These are phyloP conservation scores for Percina caprodes DNA, from an alignment of 2,113 vertebrate species.

Conservation along the genomic window DNA sequence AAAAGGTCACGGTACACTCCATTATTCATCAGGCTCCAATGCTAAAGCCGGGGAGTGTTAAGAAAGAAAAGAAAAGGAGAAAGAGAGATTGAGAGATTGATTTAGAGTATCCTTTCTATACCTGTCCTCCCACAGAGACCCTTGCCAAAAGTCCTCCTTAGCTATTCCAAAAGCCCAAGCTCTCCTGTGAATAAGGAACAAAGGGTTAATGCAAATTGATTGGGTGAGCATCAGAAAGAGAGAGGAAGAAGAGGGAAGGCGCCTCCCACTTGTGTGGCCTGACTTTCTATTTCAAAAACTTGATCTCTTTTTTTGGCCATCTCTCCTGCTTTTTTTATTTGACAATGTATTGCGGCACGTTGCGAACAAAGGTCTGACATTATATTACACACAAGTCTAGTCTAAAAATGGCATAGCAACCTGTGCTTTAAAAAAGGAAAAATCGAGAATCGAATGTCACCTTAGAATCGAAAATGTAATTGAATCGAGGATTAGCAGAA, in stretches of 20 bases:
- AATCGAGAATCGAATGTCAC: too few species aligned
- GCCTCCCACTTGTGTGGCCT: conserved; percentile 29
- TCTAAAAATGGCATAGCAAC: too few species aligned
- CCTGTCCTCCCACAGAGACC: conserved; percentile 53
- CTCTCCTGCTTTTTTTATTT: too few species aligned
- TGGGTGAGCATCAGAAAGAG: conserved; percentile 23
- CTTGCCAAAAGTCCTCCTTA: conserved; percentile 44
- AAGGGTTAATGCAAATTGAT: conserved; percentile 38
- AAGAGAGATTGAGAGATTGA: conserved; percentile 55
- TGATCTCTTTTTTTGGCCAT: conserved; percentile 31
- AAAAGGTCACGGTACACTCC: conserved; percentile 75
- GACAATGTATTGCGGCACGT: too few species aligned
- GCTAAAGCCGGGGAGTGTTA: conserved; percentile 58
- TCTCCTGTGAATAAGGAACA: conserved; percentile 53
- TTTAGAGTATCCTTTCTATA: conserved; percentile 44
- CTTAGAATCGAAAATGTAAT: too few species aligned
- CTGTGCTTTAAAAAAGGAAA: too few species aligned
- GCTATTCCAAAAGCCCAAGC: conserved; percentile 32
- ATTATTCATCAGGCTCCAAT: conserved; percentile 75
- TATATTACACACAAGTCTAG: too few species aligned
- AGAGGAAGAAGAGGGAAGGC: conserved; percentile 6
- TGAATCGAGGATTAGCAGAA: too few species aligned
- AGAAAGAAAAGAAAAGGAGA: conserved; percentile 40
- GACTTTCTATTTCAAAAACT: conserved; percentile 31
- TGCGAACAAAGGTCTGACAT: too few species aligned